These are phyloP conservation scores for Diuraphis noxia DNA, from an alignment of 1,140 invertebrate genomes.

Conservation along the genomic window DNA sequence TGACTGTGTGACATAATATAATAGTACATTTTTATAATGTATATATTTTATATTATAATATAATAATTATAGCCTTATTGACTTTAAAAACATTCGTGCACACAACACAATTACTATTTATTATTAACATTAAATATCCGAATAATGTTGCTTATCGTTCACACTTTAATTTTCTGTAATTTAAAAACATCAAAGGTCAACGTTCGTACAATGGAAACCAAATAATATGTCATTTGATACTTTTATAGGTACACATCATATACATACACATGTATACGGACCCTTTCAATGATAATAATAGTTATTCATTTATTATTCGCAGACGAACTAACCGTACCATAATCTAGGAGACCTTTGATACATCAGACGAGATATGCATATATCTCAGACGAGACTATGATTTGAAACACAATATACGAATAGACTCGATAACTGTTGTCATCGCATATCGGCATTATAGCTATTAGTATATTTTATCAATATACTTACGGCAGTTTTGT, in stretches of 20 bases:
- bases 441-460: background rate
- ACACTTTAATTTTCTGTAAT: background rate
- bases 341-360: background rate
- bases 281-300: background rate
- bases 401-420: background rate
- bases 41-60: background rate
- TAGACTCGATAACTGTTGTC: background rate
- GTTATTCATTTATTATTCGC: conserved; percentile 6
- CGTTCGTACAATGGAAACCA: background rate
- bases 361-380: too few species aligned
- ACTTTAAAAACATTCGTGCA: background rate
- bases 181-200: conserved; percentile 1
- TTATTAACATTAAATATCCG: background rate
- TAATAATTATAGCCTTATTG: background rate
- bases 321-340: background rate
- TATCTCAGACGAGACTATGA: background rate
- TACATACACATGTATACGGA: too few species aligned
- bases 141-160: background rate
- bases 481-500: background rate
- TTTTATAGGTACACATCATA: background rate
- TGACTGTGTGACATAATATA: background rate
- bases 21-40: background rate
- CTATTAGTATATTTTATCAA: too few species aligned
- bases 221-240: background rate
- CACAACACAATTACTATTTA: background rate